Base-by-base conservation (phyloP, 1,140 invertebrate species). In the Temnothorax longispinosus region DNA sequence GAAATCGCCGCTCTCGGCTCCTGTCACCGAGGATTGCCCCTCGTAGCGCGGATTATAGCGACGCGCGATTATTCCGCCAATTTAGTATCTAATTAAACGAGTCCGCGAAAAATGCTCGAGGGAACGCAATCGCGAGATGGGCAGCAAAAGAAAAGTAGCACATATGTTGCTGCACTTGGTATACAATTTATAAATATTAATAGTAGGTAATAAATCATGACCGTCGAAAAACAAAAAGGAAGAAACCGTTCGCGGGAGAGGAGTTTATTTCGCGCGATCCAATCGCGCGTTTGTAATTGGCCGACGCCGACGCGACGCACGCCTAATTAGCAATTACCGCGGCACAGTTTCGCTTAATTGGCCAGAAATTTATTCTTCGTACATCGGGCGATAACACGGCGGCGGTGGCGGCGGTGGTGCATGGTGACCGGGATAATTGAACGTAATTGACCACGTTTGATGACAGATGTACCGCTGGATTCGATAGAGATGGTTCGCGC, bases 391-490 rank as follows among this genome's bases (percentile, higher is more conserved):
- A 56, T 81, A 85, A 58, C 69, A 75, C 65, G 32, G 56, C 86
- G 47, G 18, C 35, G 80, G 56, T 27, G 27, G 27, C 27, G 27
- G 27, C 27, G 27, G 27, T 1, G 32, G 56, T 81, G 47, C 21
- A 13, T 27, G 80, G 56, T 78, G 76, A 85, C 44, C 50, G 85
- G 62, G 64, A 91, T 93, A 94, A 94, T 94, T 93, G 92, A 89
- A 85, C 90, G 90, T 93, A 94, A 94, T 94, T 93, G 91, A 92
- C 78, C 88, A 89, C 90, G 89, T 91, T 94, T 94, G 92, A 94
- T 94, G 93, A 94, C 93, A 94, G 93, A 94, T 94, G 93, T 92
- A 92, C 93, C 78, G 86, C 90, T 52, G 60, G 85, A 41, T 60
- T 44, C 54, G 80, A 10, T 21, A 44, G 80, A 58, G 32, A 64